phyloP scores from a whole-genome alignment of 1,140 invertebrate species.

The Heliconius eleuchia region DNA sequence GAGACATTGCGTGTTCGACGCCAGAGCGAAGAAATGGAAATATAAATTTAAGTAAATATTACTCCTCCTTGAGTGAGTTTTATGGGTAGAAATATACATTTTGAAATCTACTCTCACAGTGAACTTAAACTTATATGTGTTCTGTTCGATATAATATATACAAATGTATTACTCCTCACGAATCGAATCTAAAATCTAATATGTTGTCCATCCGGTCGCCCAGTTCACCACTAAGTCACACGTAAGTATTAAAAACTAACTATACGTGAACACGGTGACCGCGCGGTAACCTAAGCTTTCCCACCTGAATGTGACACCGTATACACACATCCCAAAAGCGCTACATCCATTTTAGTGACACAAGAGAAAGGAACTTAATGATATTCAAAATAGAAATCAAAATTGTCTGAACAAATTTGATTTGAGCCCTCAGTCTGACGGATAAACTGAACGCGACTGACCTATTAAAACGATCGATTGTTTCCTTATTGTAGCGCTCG shows the following conservation, averaged over 20 bases:
- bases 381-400: slow-evolving; percentile 57
- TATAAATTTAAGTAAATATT: too few relatives aligned
- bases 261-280: slow-evolving; percentile 51
- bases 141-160: too few relatives aligned
- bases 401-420: slow-evolving; percentile 48
- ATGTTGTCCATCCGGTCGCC: neutral
- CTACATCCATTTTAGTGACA: slow-evolving; percentile 42
- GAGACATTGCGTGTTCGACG: too few relatives aligned
- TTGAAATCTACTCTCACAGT: too few relatives aligned
- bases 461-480: slow-evolving; percentile 81
- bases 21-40: too few relatives aligned
- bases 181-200: neutral
- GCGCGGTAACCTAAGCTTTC: slow-evolving; percentile 77
- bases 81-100: too few relatives aligned
- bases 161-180: too few relatives aligned
- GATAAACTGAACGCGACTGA: slow-evolving; percentile 76
- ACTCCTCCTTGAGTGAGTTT: too few relatives aligned
- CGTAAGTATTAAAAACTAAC: neutral
- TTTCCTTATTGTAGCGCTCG: slow-evolving; percentile 74
- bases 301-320: slow-evolving; percentile 78
- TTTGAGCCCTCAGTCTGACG: slow-evolving; percentile 63
- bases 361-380: slow-evolving; percentile 53
- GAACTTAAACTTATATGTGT: too few relatives aligned
- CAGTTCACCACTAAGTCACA: neutral
- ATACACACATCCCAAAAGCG: slow-evolving; percentile 48